Evolutionary conservation across 2,888 invertebrate genomes (phyloP), one percentile per base, ranked within the genome.

Genomic region (Rhagophthalmus giganteus): DNA sequence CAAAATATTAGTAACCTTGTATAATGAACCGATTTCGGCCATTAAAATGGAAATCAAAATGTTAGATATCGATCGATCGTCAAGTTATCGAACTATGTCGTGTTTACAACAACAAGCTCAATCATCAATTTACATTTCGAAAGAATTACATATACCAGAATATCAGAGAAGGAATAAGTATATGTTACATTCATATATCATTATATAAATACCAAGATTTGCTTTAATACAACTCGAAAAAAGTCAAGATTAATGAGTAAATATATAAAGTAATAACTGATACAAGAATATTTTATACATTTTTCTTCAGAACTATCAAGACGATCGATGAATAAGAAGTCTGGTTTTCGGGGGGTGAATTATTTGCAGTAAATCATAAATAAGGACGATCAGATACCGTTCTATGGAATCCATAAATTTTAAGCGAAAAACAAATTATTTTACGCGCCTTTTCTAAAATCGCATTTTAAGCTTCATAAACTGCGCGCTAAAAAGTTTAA

Each of bases 301-400:
- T 28, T 10, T n/a, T 39, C 38, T 28, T 26, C 13, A 28, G 28
- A 27, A 39, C 28, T 16, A 39, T 39, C 28, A 28, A 28, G 15
- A 11, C 38, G 30, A 30, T 39, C 39, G 14, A 13, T 39, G 27
- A 39, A 30, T 30, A 30, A 14, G 24, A 39, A 39, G 16, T 24
- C 32, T 8, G 10, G 11, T 15, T 20, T 16, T 28, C 9, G 10
- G 38, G n/a, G n/a, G 38, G 37, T 25, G 30, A 46, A 46, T 44
- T 46, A 46, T 46, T 30, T 46, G 31, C 38, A 32, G 46, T 46
- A 38, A 32, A 46, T 46, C 46, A 46, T 46, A 37, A 46, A 46
- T 46, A 38, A 38, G 38, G 12, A 46, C 38, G 30, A 46, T 37
- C 6, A n/a, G 34, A 44, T 35, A 28, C 5, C 26, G 14, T 28